Percentiles rank a stretch among this genome's conserved stretches.
These are phyloP conservation scores for Melanargia galathea DNA, from an alignment of 2,888 invertebrate species.

Conservation along the genomic window DNA sequence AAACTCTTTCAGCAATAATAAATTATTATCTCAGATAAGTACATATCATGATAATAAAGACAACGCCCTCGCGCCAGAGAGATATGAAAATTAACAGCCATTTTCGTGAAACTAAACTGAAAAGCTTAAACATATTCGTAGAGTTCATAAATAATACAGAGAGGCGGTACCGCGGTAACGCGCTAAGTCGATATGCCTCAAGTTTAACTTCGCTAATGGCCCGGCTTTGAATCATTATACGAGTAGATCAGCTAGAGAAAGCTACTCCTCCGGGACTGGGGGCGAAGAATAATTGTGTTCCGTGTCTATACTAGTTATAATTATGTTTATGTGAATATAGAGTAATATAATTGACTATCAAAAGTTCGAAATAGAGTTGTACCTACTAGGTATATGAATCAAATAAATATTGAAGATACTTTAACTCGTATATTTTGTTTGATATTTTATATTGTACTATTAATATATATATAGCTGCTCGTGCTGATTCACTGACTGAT, in stretches of 20 bases:
- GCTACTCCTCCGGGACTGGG: constrained; percentile 52
- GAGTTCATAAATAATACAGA: constrained; percentile 29
- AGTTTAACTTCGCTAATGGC: constrained; percentile 69
- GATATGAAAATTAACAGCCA: constrained; percentile 6
- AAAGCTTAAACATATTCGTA: constrained; percentile 24
- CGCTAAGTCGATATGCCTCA: constrained; percentile 55
- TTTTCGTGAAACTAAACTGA: constrained; percentile 9
- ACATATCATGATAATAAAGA: background rate
- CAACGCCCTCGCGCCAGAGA: background rate
- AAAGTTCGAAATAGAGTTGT: constrained; percentile 2
- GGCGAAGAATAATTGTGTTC: constrained; percentile 51
- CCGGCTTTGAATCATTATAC: constrained; percentile 57
- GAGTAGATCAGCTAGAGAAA: constrained; percentile 57
- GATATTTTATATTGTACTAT: no score
- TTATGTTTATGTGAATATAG: background rate
- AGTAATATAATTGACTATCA: constrained; percentile 14
- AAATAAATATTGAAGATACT: no score
- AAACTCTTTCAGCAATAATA: background rate
- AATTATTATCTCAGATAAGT: background rate
- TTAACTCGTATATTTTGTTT: no score
- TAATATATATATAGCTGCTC: no score
- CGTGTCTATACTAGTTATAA: constrained; percentile 10
- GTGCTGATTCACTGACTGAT: no score
- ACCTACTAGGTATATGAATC: background rate
- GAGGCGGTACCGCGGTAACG: constrained; percentile 37